phyloP scores from a whole-genome alignment of 2,888 invertebrate species.

The Caenorhabditis virilis region DNA sequence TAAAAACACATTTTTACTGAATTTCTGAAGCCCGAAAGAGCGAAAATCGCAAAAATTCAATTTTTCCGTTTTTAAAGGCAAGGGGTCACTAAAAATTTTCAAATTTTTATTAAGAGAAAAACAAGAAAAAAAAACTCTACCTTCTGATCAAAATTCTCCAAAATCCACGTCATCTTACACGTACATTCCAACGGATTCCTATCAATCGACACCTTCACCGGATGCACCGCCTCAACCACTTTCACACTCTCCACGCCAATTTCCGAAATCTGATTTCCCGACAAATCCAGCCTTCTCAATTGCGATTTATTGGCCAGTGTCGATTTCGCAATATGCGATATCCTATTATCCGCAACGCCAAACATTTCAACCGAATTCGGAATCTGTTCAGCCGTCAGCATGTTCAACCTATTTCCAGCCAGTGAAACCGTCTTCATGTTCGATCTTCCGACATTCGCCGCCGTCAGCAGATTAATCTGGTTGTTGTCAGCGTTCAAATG shows the following conservation, averaged over 20 bases:
- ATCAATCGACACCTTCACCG: slow-evolving; percentile 65
- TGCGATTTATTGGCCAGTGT: slow-evolving; percentile 30
- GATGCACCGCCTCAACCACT: slow-evolving; percentile 38
- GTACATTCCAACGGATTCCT: slow-evolving; percentile 86
- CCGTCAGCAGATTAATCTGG: slow-evolving; percentile 44
- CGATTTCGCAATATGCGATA: slow-evolving; percentile 26
- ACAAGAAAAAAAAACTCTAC: not conserved
- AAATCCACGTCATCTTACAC: slow-evolving; percentile 89
- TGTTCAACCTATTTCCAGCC: slow-evolving; percentile 45
- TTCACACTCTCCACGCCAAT: slow-evolving; percentile 31
- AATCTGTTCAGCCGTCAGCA: slow-evolving; percentile 51
- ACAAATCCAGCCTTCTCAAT: slow-evolving; percentile 34
- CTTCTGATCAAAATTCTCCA: slow-evolving; percentile 71
- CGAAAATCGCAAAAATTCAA: no score
- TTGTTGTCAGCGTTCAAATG: slow-evolving; percentile 45
- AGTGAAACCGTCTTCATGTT: slow-evolving; percentile 37
- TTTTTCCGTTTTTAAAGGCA: no score
- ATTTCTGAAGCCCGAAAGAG: no score
- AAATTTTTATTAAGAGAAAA: not conserved
- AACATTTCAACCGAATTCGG: slow-evolving; percentile 44
- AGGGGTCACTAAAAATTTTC: not conserved
- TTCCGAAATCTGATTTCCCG: slow-evolving; percentile 31
- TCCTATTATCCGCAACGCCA: slow-evolving; percentile 37
- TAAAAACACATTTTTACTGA: no score
- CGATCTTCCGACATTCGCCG: slow-evolving; percentile 16